Percentiles rank a stretch among this genome's conserved stretches.
Evolutionary conservation across 2,888 invertebrate species (phyloP).

Genomic region (Rhamphomyia laevipes): DNA sequence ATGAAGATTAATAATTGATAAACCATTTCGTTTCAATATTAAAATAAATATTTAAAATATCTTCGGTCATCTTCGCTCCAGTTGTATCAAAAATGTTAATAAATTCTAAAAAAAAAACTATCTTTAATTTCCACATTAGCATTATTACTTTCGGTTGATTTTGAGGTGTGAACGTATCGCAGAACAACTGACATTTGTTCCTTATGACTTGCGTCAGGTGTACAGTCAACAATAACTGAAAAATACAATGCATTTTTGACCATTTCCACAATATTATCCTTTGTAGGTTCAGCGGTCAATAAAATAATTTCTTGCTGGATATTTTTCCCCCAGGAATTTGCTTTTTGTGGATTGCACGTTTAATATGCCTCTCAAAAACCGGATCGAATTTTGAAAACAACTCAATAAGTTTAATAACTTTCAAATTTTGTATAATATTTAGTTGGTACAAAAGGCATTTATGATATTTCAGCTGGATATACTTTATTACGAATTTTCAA

Average conservation of each 20-base stretch:
- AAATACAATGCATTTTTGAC: constrained; percentile 1
- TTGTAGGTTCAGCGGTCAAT: not conserved
- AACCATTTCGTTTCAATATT: constrained; percentile 5
- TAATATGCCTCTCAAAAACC: not conserved
- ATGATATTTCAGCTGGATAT: too few species aligned
- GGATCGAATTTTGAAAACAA: not conserved
- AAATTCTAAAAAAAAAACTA: not conserved
- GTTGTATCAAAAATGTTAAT: not conserved
- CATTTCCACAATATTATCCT: not conserved
- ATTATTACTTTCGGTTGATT: not conserved
- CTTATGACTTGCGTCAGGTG: not conserved
- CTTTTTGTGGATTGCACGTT: not conserved
- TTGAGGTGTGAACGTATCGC: not conserved
- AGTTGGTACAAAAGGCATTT: too few species aligned
- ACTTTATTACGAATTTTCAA: too few species aligned
- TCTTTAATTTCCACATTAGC: not conserved
- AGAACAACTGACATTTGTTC: not conserved
- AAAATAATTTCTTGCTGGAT: constrained; percentile 3
- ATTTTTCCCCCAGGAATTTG: not conserved
- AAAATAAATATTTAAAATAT: not conserved
- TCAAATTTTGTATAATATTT: too few species aligned
- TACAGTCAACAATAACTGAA: constrained; percentile 2
- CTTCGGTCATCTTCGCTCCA: not conserved
- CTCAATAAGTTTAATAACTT: not conserved
- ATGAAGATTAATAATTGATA: constrained; percentile 8